Percentiles rank a stretch among this genome's conserved stretches.
These are phyloP conservation scores for Stegostoma tigrinum DNA, from an alignment of 2,113 vertebrate species.

Conservation along the genomic window DNA sequence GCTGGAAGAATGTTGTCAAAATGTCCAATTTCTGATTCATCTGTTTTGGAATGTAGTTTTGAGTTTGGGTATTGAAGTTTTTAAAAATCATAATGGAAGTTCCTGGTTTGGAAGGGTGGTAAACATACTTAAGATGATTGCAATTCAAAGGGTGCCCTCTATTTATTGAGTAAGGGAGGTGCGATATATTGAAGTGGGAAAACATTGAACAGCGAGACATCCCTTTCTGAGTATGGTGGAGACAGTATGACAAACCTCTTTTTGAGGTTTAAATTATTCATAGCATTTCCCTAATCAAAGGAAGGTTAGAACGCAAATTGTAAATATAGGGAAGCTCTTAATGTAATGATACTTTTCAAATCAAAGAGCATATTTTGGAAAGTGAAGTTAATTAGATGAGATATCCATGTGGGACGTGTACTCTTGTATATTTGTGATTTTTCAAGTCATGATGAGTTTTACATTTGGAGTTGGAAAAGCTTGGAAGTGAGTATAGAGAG, in stretches of 20 bases:
- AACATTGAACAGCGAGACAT: too few relatives aligned
- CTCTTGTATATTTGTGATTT: not conserved
- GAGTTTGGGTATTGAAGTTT: not conserved
- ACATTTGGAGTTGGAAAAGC: not conserved
- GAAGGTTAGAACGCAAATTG: not conserved
- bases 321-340: not conserved
- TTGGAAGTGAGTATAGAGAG: not conserved
- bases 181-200: not conserved
- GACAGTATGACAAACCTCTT: not conserved
- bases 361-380: not conserved
- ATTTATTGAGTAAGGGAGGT: not conserved
- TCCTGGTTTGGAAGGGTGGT: not conserved
- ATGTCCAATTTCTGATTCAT: not conserved
- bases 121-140: not conserved
- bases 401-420: not conserved
- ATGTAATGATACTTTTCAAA: not conserved
- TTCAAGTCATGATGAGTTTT: not conserved
- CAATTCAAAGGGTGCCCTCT: not conserved
- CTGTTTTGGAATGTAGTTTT: not conserved
- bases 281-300: not conserved
- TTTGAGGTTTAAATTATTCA: not conserved
- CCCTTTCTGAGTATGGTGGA: not conserved
- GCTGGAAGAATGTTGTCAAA: not conserved
- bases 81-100: not conserved
- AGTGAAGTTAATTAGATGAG: not conserved